Percentiles rank a stretch among this genome's conserved stretches.
phyloP scores from a whole-genome alignment of 37 sponge, comb jelly and placozoan species.

The Mnemiopsis leidyi region DNA sequence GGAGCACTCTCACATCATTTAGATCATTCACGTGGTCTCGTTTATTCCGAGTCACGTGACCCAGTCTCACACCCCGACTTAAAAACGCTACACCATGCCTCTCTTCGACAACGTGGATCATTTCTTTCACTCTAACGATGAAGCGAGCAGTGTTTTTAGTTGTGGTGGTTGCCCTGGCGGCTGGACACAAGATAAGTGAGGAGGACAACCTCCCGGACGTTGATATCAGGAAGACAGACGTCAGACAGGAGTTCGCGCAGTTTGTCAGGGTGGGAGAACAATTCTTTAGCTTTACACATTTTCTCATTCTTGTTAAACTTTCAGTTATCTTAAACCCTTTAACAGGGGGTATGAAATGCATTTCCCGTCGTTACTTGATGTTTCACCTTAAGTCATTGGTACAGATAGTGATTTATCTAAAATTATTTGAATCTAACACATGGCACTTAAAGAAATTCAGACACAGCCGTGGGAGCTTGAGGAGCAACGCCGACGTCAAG shows the following conservation, averaged over 20 bases:
- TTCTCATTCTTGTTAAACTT: too few relatives aligned
- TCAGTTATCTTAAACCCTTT: too few relatives aligned
- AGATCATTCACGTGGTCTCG: too few relatives aligned
- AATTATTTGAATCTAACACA: too few relatives aligned
- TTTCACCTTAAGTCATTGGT: too few relatives aligned
- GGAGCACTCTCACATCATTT: too few relatives aligned
- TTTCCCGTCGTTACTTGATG: too few relatives aligned
- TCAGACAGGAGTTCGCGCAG: neutral
- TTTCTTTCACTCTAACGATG: neutral
- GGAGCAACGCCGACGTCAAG: slow-evolving; percentile 32
- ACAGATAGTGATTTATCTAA: too few relatives aligned
- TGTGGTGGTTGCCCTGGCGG: neutral
- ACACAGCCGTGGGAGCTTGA: neutral
- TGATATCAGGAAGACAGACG: neutral
- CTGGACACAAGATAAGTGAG: neutral
- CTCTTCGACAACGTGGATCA: neutral
- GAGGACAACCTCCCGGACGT: neutral
- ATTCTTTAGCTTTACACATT: too few relatives aligned
- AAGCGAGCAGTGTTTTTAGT: neutral
- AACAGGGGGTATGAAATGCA: too few relatives aligned
- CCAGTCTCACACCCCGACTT: neutral
- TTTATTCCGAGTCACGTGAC: neutral
- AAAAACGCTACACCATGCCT: neutral
- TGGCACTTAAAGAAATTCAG: neutral
- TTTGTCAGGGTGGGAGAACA: slow-evolving; percentile 19